phyloP scores from a whole-genome alignment of 2,113 vertebrate species.

The Triplophysa rosa region DNA sequence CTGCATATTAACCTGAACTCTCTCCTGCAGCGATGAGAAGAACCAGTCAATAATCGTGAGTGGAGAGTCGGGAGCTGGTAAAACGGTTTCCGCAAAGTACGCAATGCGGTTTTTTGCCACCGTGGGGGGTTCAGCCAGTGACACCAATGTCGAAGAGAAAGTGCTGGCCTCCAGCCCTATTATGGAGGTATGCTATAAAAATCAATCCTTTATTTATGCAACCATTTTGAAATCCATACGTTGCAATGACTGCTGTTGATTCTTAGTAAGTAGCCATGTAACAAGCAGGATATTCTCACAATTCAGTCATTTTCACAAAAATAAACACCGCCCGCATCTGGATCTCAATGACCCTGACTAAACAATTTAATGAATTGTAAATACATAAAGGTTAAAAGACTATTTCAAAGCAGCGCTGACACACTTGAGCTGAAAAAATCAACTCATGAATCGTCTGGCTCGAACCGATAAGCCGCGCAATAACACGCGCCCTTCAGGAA shows the following conservation, averaged over 20 bases:
- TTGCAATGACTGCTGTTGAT: neutral
- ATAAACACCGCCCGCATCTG: neutral
- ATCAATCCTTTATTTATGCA: neutral
- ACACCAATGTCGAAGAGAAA: slow-evolving; percentile 90
- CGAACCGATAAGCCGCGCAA: slow-evolving; percentile 28
- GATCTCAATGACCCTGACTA: too few relatives aligned
- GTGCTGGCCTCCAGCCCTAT: slow-evolving; percentile 93
- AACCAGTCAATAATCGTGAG: slow-evolving; percentile 98
- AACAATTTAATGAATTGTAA: too few relatives aligned
- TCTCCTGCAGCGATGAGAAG: slow-evolving; percentile 84
- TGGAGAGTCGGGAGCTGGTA: slow-evolving; percentile 92
- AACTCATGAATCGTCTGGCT: neutral
- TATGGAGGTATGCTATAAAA: slow-evolving; percentile 85
- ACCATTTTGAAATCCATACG: neutral
- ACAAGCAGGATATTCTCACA: too few relatives aligned
- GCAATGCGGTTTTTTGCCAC: slow-evolving; percentile 94
- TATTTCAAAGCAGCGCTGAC: neutral
- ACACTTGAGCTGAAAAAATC: slow-evolving; percentile 8
- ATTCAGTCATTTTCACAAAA: neutral
- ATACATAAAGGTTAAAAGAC: neutral
- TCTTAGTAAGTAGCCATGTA: neutral
- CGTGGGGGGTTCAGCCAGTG: slow-evolving; percentile 83
- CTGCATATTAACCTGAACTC: neutral
- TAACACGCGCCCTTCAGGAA: slow-evolving; percentile 18
- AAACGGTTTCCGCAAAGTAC: slow-evolving; percentile 95